These are phyloP conservation scores for Drosophila infuscata DNA, from an alignment of 2,888 invertebrate genomes.

Conservation along the genomic window DNA sequence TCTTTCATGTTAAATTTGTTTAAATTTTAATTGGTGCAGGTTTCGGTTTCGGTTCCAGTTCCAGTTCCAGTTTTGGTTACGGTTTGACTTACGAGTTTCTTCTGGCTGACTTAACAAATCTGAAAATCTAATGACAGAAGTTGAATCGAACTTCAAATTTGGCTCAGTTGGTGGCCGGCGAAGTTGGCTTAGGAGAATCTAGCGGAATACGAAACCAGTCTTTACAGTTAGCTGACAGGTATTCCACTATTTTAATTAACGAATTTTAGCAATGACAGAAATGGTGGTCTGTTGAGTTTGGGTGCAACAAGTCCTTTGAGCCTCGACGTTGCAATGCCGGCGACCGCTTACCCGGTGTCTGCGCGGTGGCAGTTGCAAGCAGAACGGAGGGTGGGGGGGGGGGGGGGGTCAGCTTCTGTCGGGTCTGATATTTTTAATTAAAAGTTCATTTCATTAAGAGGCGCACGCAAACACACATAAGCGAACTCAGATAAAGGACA, in stretches of 20 bases:
- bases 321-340: slow-evolving; percentile 2
- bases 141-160: neutral
- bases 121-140: neutral
- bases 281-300: neutral
- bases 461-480: slow-evolving; percentile 6
- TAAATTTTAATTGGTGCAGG: neutral
- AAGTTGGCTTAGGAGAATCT: neutral
- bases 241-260: slow-evolving; percentile 37
- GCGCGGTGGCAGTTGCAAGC: neutral
- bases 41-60: neutral
- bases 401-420: neutral
- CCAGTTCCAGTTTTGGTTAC: neutral
- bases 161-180: neutral
- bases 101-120: neutral
- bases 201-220: neutral
- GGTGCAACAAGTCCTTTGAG: neutral
- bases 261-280: neutral
- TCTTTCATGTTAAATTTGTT: neutral
- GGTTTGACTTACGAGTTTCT: too few species aligned
- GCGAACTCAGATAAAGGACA: neutral
- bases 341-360: slow-evolving; percentile 8
- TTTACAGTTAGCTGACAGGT: neutral
- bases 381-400: neutral
- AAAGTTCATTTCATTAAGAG: slow-evolving; percentile 59
- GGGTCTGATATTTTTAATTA: slow-evolving; percentile 56